These are phyloP conservation scores for Corydoras maculifer DNA, from an alignment of 2,113 vertebrate genomes.

Conservation along the genomic window DNA sequence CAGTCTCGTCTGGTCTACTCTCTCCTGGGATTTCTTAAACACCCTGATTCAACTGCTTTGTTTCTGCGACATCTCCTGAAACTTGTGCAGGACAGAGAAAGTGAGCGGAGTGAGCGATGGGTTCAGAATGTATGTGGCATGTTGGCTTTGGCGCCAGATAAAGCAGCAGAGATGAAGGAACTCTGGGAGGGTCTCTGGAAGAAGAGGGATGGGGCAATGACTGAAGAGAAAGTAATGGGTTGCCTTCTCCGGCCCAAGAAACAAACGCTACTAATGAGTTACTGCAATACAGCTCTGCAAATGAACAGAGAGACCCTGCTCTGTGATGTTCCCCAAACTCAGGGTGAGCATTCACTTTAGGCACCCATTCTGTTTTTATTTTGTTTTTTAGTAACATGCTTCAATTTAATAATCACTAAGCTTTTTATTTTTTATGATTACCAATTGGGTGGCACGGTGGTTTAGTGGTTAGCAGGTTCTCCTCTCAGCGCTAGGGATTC, in stretches of 20 bases:
- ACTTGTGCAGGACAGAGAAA: slow-evolving; percentile 50
- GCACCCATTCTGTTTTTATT: no score
- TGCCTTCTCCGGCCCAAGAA: slow-evolving; percentile 72
- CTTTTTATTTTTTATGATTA: no score
- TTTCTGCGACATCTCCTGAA: slow-evolving; percentile 74
- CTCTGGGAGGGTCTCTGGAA: slow-evolving; percentile 77
- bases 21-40: slow-evolving; percentile 74
- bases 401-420: no score
- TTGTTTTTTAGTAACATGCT: no score
- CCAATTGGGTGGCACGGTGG: no score
- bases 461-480: no score
- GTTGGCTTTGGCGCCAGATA: slow-evolving; percentile 70
- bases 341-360: slow-evolving; percentile 60
- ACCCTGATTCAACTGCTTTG: slow-evolving; percentile 45
- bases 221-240: slow-evolving; percentile 76
- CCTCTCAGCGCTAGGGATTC: no score
- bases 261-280: slow-evolving; percentile 63
- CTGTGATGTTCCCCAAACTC: slow-evolving; percentile 52
- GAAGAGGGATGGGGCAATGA: slow-evolving; percentile 64
- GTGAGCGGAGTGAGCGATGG: slow-evolving; percentile 41
- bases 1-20: slow-evolving; percentile 70
- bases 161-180: slow-evolving; percentile 59
- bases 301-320: slow-evolving; percentile 67
- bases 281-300: slow-evolving; percentile 68
- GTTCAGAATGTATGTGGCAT: slow-evolving; percentile 70